phyloP scores from a whole-genome alignment of 2,888 invertebrate species.

The Hipparchia semele region DNA sequence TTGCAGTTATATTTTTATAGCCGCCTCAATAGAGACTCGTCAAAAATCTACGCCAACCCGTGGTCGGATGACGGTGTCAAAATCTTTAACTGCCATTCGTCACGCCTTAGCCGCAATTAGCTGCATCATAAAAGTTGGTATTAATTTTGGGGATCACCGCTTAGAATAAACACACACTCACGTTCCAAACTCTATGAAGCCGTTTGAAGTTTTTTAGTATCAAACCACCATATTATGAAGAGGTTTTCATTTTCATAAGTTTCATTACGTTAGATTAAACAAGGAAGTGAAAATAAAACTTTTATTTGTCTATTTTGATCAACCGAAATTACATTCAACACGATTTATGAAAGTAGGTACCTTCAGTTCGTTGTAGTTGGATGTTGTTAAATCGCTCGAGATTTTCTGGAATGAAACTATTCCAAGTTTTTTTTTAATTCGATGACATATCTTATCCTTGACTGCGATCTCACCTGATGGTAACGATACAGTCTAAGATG shows the following conservation, averaged over 20 bases:
- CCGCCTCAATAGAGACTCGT: constrained; percentile 68
- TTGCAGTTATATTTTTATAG: constrained; percentile 58
- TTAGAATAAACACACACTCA: constrained; percentile 16
- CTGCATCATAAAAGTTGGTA: constrained; percentile 29
- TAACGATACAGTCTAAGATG: too few species aligned
- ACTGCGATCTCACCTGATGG: too few species aligned
- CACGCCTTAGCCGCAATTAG: constrained; percentile 30
- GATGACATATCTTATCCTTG: too few species aligned
- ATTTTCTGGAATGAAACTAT: too few species aligned
- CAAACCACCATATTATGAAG: constrained; percentile 1
- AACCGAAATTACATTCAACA: neutral
- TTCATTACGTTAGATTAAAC: neutral
- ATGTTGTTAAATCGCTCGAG: too few species aligned
- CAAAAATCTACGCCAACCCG: constrained; percentile 68
- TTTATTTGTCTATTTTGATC: neutral
- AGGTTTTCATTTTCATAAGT: constrained; percentile 3
- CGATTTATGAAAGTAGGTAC: neutral
- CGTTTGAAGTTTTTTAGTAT: constrained; percentile 11
- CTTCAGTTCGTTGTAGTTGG: too few species aligned
- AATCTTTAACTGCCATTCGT: constrained; percentile 47
- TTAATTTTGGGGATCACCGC: constrained; percentile 25
- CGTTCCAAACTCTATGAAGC: neutral
- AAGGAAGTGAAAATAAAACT: neutral
- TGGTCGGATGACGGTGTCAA: constrained; percentile 63
- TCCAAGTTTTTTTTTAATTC: too few species aligned